Base-by-base conservation (phyloP, 2,113 vertebrate species). In the Semnopithecus entellus region DNA sequence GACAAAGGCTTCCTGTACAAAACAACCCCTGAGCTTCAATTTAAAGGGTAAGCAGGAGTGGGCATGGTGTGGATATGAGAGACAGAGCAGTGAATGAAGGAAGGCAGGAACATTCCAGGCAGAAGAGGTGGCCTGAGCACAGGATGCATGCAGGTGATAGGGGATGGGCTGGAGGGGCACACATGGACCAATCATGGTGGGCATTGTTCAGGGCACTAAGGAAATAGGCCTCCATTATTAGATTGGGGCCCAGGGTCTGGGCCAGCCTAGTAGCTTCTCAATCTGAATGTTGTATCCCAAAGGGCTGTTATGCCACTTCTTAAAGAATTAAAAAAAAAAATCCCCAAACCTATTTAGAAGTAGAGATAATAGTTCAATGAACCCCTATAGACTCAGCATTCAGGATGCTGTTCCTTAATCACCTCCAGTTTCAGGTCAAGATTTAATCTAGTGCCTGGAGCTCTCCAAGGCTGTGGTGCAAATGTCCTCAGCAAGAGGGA, bases 271-370 rank as follows among this genome's bases (percentile, higher is more conserved):
- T 4, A 78, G 70, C 35, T 25, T 92, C 50, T 76, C 76, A 50
- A 91, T 43, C 38, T 88, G 18, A 38, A 85, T 22, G 7, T 8
- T 48, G 25, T 27, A 9, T 40, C 48, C 52, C 30, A 32, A 73
- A 79, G 20, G 8, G 9, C 9, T 59, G 1, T 23, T 40, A 22
- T 27, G 1, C 1, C 20, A 68, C 30, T 78, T 80, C 75, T 89
- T 78, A 79, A 73, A 64, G 50, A 64, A 32, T 22, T 27, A 23
- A 10, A 78, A 72, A 43, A 55, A 70, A 86, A 40, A 16, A 0
- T 27, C 87, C 93, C 43, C 66, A 78, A 55, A 70, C 12, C 16
- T 88, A 38, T n/a, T 88, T n/a, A 43, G 38, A 90, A 70, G 91
- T 57, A 84, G 82, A 73, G 14, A 20, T 0, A 52, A 43, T 16